phyloP scores from a whole-genome alignment of 2,113 vertebrate species.

The Pyrgilauda ruficollis region DNA sequence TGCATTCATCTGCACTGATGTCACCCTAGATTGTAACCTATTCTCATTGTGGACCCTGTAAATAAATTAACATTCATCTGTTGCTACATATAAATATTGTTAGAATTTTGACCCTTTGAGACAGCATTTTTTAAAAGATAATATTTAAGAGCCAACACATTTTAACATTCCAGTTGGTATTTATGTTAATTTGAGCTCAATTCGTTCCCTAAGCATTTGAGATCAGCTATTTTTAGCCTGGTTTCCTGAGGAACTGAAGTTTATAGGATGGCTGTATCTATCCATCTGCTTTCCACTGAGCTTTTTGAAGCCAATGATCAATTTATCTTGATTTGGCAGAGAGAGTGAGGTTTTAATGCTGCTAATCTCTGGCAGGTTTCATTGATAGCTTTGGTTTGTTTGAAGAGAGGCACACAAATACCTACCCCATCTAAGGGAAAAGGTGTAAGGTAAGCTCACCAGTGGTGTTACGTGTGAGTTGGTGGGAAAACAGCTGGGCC shows the following conservation, averaged over 20 bases:
- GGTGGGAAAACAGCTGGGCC: neutral
- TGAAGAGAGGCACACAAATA: neutral
- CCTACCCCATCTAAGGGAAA: neutral
- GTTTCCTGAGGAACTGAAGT: slow-evolving; percentile 58
- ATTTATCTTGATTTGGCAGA: neutral
- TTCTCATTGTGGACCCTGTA: neutral
- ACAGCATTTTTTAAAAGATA: neutral
- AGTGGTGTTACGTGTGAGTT: neutral
- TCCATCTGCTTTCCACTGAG: slow-evolving; percentile 33
- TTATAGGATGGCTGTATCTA: slow-evolving; percentile 24
- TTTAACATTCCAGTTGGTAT: slow-evolving; percentile 42
- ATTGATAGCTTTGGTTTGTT: neutral
- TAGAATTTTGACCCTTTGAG: slow-evolving; percentile 2
- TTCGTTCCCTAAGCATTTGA: slow-evolving; percentile 14
- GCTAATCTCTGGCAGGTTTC: neutral
- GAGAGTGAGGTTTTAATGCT: neutral
- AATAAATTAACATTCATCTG: neutral
- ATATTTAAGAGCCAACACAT: neutral
- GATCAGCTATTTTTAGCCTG: slow-evolving; percentile 39
- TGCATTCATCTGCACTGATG: slow-evolving; percentile 1
- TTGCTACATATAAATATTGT: neutral
- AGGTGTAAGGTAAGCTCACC: neutral
- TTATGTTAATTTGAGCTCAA: slow-evolving; percentile 53
- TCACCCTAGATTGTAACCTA: neutral
- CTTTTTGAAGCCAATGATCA: neutral